These are phyloP conservation scores for Hydroisotoma schaefferi DNA, from an alignment of 2,888 invertebrate species.

Conservation along the genomic window DNA sequence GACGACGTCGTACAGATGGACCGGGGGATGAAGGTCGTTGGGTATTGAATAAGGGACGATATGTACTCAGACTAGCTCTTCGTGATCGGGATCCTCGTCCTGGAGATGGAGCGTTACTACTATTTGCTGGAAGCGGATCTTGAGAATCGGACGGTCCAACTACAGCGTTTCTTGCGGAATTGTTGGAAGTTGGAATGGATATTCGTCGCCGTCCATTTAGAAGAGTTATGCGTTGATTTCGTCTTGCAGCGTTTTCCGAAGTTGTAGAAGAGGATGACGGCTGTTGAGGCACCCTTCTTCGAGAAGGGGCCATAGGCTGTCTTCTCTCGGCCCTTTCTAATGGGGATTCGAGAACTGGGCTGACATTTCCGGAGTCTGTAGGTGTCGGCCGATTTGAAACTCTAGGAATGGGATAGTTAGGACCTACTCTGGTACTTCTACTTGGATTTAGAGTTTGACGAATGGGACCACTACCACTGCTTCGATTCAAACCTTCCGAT, in stretches of 20 bases:
- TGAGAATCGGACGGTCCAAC: neutral
- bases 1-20: neutral
- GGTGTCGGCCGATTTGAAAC: no score
- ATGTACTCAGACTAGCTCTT: neutral
- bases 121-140: neutral
- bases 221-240: neutral
- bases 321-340: no score
- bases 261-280: neutral
- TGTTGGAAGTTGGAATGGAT: neutral
- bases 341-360: no score
- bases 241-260: neutral
- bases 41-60: neutral
- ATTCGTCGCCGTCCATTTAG: neutral
- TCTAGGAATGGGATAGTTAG: no score
- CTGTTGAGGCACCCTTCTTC: neutral
- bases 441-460: no score
- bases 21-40: neutral
- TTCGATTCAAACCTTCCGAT: no score
- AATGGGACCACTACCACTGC: no score
- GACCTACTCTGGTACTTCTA: no score
- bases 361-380: no score
- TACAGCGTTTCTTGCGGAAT: neutral
- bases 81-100: neutral
- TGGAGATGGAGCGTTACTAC: neutral
- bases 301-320: neutral